Evolutionary conservation across 2,113 vertebrate genomes (phyloP), one percentile per base, ranked within the genome.

Genomic region (Fukomys damarensis): DNA sequence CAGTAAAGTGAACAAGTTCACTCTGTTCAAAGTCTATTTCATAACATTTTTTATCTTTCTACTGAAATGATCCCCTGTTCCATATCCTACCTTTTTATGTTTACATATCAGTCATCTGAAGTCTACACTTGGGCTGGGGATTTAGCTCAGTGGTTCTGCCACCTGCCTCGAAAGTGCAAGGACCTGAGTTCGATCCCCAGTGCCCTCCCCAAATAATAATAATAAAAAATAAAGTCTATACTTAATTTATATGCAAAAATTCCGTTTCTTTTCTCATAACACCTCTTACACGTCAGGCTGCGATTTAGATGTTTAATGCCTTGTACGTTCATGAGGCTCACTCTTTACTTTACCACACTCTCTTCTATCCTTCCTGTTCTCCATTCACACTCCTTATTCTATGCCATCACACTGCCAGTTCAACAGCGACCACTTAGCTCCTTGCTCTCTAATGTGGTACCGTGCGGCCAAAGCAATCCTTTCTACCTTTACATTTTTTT

Each of bases 1-100:
- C 46, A 63, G 46, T 79, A 46, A 70, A 80, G 43, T 22, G 41
- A 82, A 28, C 49, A 82, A 38, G 41, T 22, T 14, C 3, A 8
- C n/a, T 91, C 52, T 76, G 88, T 65, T 86, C n/a, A 89, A 59
- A 92, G 58, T 84, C 20, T 77, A 68, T 19, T 79, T 88, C 46
- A 89, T 0, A 79, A 61, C 46, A 94, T 41, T 16, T 59, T 0
- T 70, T 56, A 79, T 82, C 65, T 90, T 72, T 77, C 77, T 63
- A 46, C 65, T 74, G 70, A 70, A 85, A 30, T 46, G 10, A 86
- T 46, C n/a, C 72, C 59, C 3, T 28, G 28, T 2, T 63, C 28
- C 19, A 77, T 22, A 74, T 10, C 54, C 49, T 81, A 43, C 70
- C 54, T 35, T 86, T 88, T 70, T 58, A 76, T 81, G 81, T 26